Percentiles rank a stretch among this genome's conserved stretches.
Evolutionary conservation across 2,797 vertebrate species (phyloP).

Genomic region (Nothura maculosa): DNA sequence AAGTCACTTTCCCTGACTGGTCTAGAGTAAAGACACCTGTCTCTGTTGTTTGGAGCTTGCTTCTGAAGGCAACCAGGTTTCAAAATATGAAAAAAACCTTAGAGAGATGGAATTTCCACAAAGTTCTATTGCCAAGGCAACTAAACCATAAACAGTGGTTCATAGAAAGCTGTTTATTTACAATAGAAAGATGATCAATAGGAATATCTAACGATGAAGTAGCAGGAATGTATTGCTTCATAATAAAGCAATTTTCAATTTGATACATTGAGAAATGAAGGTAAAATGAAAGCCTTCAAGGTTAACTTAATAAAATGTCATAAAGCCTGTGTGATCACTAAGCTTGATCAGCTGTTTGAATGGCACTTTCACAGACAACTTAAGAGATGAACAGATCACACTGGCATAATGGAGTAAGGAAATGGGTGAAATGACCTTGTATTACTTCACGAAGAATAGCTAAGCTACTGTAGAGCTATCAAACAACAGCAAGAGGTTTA

Average conservation of each 20-base stretch:
- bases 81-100: background rate
- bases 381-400: background rate
- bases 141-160: background rate
- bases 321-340: slow-evolving; percentile 2
- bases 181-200: background rate
- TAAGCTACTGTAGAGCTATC: background rate
- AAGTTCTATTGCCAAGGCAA: slow-evolving; percentile 28
- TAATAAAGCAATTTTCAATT: background rate
- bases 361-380: background rate
- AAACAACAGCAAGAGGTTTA: background rate
- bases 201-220: background rate
- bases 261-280: background rate
- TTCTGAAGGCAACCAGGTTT: background rate
- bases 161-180: slow-evolving; percentile 16
- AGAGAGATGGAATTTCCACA: background rate
- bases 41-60: background rate
- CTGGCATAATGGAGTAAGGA: background rate
- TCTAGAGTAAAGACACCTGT: background rate
- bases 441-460: background rate
- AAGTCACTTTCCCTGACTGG: background rate
- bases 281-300: background rate
- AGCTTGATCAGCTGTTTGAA: background rate
- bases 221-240: background rate
- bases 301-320: background rate
- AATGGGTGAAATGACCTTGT: background rate